Percentiles rank a stretch among this genome's conserved stretches.
Conservation (phyloP, 1,140 invertebrate genomes). For the Neotoxoptera formosana region DNA sequence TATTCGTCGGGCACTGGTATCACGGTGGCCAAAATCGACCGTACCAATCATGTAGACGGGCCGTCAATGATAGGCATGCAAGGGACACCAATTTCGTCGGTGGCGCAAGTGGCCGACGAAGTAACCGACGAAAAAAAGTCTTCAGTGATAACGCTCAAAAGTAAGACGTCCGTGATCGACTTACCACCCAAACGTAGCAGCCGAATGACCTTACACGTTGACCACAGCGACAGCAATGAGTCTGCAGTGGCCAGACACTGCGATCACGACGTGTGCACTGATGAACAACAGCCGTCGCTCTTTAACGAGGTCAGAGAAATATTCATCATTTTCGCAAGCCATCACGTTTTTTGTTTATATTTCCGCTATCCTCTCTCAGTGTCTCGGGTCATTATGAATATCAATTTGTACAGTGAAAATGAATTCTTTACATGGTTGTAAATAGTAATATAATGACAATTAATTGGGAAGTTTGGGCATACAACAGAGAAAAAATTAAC, state of each 20-base stretch:
- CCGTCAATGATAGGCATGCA: background rate
- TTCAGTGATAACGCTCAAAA: background rate
- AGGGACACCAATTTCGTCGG: background rate
- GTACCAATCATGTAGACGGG: background rate
- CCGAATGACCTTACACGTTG: background rate
- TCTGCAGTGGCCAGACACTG: background rate
- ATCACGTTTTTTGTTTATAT: background rate
- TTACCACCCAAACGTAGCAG: background rate
- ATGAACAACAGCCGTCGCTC: background rate
- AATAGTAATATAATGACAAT: background rate
- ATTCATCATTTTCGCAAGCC: background rate
- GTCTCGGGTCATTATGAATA: too few species aligned
- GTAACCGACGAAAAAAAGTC: background rate
- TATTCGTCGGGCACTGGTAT: background rate
- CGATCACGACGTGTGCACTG: background rate
- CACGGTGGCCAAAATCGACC: background rate
- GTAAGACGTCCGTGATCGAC: background rate
- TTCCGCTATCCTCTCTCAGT: background rate
- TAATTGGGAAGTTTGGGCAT: background rate
- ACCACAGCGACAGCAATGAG: background rate
- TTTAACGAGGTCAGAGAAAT: background rate
- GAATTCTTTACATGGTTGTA: background rate
- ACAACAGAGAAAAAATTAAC: too few species aligned
- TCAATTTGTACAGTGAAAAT: too few species aligned
- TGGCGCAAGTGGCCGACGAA: background rate